Base-by-base conservation (phyloP, 2,113 vertebrate genomes). In the Hemiscyllium ocellatum region DNA sequence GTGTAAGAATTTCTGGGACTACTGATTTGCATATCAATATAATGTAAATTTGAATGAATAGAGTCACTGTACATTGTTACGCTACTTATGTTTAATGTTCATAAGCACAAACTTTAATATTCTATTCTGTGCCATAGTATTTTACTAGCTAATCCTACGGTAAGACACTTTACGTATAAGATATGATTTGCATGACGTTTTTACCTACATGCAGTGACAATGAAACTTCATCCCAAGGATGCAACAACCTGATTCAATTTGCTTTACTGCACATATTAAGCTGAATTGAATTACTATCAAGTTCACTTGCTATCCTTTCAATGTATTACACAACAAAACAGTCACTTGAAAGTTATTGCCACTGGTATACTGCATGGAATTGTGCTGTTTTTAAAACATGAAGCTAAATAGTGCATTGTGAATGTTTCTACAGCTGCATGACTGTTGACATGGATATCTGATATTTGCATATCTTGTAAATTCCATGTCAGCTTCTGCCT, bases 401-500 rank as follows among this genome's bases (percentile, higher is more conserved):
- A 5, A 7, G n/a, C n/a, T 6, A 37, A 93, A n/a, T 93, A 4
- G 33, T 37, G 56, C 89, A 37, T 22, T 68, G 61, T 37, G 56
- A 65, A 2, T 37, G 17, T 93, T 66, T 90, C 52, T n/a, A 1
- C 19, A n/a, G 20, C 61, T 47, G 65, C 56, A 93, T 37, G 89
- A 19, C 56, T 37, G 56, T 37, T 93, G 89, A 37, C 61, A 37
- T 33, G 3, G n/a, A n/a, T 61, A 61, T 68, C 37, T 37, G n/a
- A 93, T 33, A 66, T n/a, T 91, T 93, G 89, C 15, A 93, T 61
- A 91, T 65, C 52, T 91, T 91, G 87, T 91, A 66, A 93, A 93
- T 93, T 93, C n/a, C n/a, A n/a, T 37, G 89, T 93, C 13, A 91
- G 33, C 89, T 66, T 66, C 61, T 20, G 61, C 19, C 17, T 66